Base-by-base conservation (phyloP, 2,888 invertebrate species). In the Oscheius sp. region DNA sequence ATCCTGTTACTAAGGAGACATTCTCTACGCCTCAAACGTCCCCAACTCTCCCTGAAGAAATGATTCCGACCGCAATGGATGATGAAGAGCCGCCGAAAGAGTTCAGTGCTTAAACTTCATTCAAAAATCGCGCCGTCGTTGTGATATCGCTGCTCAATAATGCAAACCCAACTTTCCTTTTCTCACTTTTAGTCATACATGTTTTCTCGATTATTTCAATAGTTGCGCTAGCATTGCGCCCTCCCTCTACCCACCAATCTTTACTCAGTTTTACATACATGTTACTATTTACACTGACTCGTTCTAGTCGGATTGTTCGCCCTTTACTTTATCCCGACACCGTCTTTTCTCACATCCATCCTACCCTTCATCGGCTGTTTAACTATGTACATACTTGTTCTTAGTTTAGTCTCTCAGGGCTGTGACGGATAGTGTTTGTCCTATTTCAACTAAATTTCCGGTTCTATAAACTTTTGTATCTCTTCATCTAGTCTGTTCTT, bases 71-170 rank as follows among this genome's bases (percentile, higher is more conserved):
- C 1, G 47, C 33, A 37, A 10, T 73, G 13, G 80, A 74, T 37
- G 79, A 82, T 59, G 82, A 82, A 42, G 35, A 58, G 60, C 81
- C 82, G 21, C 82, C 82, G n/a, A 75, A 70, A 33, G 77, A 79
- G 58, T 81, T 82, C 66, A 50, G 51, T 33, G 79, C 73, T 57
- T 74, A 63, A 63, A 51, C 33, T 33, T 50, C 35, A 11, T 29
- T 51, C 33, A 3, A 21, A 21, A 21, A 21, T 32, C 9, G 29
- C 50, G n/a, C 29, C 13, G 29, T 33, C 51, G 55, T 53, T 73
- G 73, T 73, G 73, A 73, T 73, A 63, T 73, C 48, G 29, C 65
- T 73, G 73, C 73, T 73, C 73, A 73, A 63, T 21, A 32, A 51
- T 48, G 29, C 33, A 48, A 48, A 65, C 42, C 33, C n/a, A 21